Evolutionary conservation across 2,888 invertebrate genomes (phyloP).

Genomic region (Caenorhabditis sulstoni): DNA sequence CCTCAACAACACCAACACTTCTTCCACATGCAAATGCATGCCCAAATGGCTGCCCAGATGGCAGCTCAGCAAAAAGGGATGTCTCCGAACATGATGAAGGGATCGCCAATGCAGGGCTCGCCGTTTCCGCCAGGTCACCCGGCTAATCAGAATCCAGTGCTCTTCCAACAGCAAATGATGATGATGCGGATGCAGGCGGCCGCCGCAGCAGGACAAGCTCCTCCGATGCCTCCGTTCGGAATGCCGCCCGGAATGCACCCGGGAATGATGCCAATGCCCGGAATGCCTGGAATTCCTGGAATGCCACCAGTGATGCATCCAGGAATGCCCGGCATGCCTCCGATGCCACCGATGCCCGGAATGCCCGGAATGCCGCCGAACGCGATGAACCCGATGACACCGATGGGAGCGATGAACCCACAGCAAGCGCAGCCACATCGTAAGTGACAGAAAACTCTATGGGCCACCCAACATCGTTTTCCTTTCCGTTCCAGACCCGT

Average conservation of each 20-base stretch:
- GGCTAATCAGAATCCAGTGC: constrained; percentile 13
- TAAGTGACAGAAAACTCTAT: neutral
- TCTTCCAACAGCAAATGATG: constrained; percentile 33
- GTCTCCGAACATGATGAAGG: constrained; percentile 30
- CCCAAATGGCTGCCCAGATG: constrained; percentile 7
- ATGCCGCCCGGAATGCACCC: constrained; percentile 26
- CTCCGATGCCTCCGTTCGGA: neutral
- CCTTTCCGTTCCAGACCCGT: neutral
- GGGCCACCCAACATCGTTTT: neutral
- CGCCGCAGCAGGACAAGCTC: neutral
- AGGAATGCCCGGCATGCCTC: constrained; percentile 25
- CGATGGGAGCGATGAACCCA: neutral
- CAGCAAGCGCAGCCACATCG: neutral
- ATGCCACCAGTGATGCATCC: constrained; percentile 7
- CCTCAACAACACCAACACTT: constrained; percentile 31
- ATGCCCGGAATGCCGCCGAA: constrained; percentile 29
- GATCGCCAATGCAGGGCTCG: constrained; percentile 12
- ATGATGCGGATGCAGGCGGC: constrained; percentile 18
- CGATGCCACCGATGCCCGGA: constrained; percentile 27
- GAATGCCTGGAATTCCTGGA: constrained; percentile 21
- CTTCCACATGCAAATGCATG: constrained; percentile 17
- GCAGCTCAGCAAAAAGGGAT: constrained; percentile 17
- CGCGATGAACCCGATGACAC: constrained; percentile 6
- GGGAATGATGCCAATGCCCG: constrained; percentile 27
- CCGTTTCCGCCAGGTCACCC: constrained; percentile 32